Conservation (phyloP, 2,888 invertebrate species). For the Calameuta pallipes region DNA sequence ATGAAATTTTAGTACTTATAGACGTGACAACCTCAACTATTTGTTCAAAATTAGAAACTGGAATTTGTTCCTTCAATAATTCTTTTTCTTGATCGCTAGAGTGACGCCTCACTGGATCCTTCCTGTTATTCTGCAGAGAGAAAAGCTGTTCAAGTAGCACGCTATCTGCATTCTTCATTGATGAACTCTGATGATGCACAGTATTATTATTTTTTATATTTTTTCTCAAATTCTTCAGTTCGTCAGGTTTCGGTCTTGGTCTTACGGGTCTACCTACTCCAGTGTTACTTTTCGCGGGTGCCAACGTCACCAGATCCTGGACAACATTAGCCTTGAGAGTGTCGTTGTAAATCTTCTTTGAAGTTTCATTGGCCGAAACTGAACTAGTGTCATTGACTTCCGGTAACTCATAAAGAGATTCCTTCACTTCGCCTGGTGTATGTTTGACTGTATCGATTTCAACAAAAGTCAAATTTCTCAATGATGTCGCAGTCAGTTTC, state of each 20-base stretch:
- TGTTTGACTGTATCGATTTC: slow-evolving; percentile 42
- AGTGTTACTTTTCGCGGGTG: slow-evolving; percentile 84
- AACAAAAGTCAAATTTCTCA: slow-evolving; percentile 56
- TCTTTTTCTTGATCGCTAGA: not conserved
- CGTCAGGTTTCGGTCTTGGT: slow-evolving; percentile 68
- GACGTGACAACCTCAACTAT: slow-evolving; percentile 64
- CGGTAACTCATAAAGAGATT: not conserved
- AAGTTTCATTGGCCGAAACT: slow-evolving; percentile 7
- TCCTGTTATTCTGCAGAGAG: slow-evolving; percentile 31
- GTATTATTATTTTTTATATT: not conserved
- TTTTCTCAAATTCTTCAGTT: slow-evolving; percentile 51
- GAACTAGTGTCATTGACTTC: not conserved
- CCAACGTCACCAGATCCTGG: slow-evolving; percentile 71
- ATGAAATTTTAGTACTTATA: slow-evolving; percentile 61
- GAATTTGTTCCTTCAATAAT: not conserved
- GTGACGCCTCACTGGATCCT: slow-evolving; percentile 6
- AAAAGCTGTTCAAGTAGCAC: slow-evolving; percentile 49
- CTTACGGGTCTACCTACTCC: slow-evolving; percentile 79
- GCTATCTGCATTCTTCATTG: slow-evolving; percentile 23
- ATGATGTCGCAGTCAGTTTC: slow-evolving; percentile 14
- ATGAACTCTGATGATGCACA: not conserved
- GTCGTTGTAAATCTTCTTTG: slow-evolving; percentile 55
- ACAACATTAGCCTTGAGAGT: slow-evolving; percentile 56
- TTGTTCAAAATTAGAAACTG: slow-evolving; percentile 41
- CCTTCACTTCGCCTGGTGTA: slow-evolving; percentile 19